These are phyloP conservation scores for Bradynema listronoti DNA, from an alignment of 1,140 invertebrate species.

Conservation along the genomic window DNA sequence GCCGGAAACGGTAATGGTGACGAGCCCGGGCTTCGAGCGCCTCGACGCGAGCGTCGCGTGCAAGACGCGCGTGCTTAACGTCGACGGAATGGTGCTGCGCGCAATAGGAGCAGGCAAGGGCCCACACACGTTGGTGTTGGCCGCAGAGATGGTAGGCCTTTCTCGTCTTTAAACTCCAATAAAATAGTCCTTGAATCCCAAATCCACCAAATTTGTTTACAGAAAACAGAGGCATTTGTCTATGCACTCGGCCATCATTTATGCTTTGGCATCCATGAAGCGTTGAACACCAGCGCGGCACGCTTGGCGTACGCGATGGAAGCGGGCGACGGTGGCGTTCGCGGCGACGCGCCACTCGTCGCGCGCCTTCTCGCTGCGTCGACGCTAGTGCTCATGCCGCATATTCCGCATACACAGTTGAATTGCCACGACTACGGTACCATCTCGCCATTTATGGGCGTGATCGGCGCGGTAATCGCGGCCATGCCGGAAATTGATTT, in stretches of 20 bases:
- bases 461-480: conserved; percentile 39
- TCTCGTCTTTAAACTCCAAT: not conserved
- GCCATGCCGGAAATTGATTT: conserved; percentile 49
- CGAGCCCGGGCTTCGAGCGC: conserved; percentile 32
- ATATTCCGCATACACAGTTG: conserved; percentile 52
- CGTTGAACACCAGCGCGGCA: not conserved
- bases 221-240: conserved; percentile 52
- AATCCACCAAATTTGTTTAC: conserved; percentile 8
- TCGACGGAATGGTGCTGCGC: conserved; percentile 30
- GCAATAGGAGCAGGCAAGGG: conserved; percentile 32
- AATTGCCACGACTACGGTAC: conserved; percentile 56
- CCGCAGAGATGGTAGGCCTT: conserved; percentile 39
- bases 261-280: conserved; percentile 34
- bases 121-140: conserved; percentile 48
- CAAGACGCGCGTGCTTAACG: conserved; percentile 20
- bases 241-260: conserved; percentile 48
- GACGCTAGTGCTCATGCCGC: conserved; percentile 49
- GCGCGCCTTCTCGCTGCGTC: conserved; percentile 36
- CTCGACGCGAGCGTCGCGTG: conserved; percentile 29
- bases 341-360: conserved; percentile 26
- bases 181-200: not conserved
- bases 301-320: not conserved
- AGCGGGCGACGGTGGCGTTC: not conserved
- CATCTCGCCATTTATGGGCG: conserved; percentile 47
- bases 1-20: conserved; percentile 37